Percentiles rank a stretch among this genome's conserved stretches.
phyloP scores from a whole-genome alignment of 2,797 vertebrate species.

The Crotalus adamanteus region DNA sequence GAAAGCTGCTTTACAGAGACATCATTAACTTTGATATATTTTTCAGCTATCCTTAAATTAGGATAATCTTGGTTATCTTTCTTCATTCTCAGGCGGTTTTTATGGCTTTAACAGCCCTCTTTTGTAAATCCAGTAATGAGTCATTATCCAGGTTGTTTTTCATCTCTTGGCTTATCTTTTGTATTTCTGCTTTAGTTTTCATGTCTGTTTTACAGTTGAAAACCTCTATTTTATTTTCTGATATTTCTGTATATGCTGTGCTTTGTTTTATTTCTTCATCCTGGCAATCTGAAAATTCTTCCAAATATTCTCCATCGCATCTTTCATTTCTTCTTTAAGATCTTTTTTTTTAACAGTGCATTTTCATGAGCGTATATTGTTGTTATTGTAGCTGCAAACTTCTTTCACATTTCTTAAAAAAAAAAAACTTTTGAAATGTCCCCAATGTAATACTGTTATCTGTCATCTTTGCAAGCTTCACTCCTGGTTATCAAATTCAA shows the following conservation, averaged over 20 bases:
- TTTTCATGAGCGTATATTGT: neutral
- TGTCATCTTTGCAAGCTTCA: neutral
- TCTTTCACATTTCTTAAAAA: neutral
- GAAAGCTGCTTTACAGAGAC: neutral
- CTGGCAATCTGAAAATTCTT: neutral
- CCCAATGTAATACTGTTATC: neutral
- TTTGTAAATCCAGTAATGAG: neutral
- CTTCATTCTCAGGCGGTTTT: neutral
- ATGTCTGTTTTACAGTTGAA: neutral
- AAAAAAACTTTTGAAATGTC: neutral
- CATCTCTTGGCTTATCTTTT: neutral
- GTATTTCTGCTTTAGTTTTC: neutral
- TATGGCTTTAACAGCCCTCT: neutral
- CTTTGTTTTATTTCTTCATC: neutral
- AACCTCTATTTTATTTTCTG: neutral
- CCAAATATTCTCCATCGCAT: neutral
- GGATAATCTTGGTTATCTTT: neutral
- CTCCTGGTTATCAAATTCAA: neutral
- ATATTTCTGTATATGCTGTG: neutral
- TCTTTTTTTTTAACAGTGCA: neutral
- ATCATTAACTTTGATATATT: neutral
- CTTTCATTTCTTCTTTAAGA: neutral
- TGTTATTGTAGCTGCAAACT: neutral
- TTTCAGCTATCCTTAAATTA: neutral
- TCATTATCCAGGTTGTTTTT: neutral